Base-by-base conservation (phyloP, 2,888 invertebrate species). In the Calameuta filiformis region DNA sequence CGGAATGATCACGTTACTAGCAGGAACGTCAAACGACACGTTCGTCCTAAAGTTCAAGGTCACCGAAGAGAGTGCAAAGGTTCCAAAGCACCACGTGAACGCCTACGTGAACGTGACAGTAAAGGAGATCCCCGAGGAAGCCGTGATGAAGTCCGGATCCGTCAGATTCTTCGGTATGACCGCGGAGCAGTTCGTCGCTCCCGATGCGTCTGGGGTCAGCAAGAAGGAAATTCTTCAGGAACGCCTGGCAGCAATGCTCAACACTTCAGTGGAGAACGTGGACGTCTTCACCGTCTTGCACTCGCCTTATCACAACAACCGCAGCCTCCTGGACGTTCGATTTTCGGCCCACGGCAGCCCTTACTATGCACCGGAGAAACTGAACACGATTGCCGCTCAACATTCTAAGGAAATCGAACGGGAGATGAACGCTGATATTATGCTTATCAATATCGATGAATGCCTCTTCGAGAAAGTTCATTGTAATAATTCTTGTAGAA, bases 321-420 rank as follows among this genome's bases (percentile, higher is more conserved):
- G 90, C 15, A 93, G 94, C 1, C 93, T 95, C 12, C 92, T 97
- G 80, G 98, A 99, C 88, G 96, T 99, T 0, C 93, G 98, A 83
- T 99, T 96, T 90, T 96, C 98, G 0, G 98, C 97, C 0, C 98
- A 98, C 89, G 98, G 98, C 0, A 98, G 98, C 0, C 98, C 98
- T 0, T 98, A 98, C 91, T 98, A 98, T 90, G 94, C 96, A 0
- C 94, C 98, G 0, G 97, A 97, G 90, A 96, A 96, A 88, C 93
- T 99, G 12, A 97, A 99, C 87, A 97, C 97, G 11, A 95, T 97
- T 88, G 94, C 97, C n/a, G 94, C 95, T 11, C 94, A 94, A 79
- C 94, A 96, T 87, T 94, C 96, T 83, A 93, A 94, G 71, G 94
- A 95, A 91, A 90, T 97, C 80, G 96, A 97, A 92, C 92, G 93